Base-by-base conservation (phyloP, 2,113 vertebrate genomes). In the Odontophorus gujanensis region DNA sequence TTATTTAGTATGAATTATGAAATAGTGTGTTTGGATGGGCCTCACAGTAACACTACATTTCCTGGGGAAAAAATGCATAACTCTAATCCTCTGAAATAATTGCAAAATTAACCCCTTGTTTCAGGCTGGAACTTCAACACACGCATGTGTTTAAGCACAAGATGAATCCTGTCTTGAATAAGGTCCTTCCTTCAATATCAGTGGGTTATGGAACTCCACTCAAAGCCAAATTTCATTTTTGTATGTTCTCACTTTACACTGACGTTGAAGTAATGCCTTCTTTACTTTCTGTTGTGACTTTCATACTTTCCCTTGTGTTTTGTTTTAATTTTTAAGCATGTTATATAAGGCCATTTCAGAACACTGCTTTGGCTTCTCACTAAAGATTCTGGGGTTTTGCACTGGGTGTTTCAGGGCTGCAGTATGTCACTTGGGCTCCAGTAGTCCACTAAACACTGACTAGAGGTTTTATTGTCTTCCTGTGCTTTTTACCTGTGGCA, bases 1-100 rank as follows among this genome's bases (percentile, higher is more conserved):
- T 96, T 92, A 91, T 95, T 95, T 92, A 76, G 86, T 68, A 87
- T 94, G 95, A 96, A 95, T 95, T 97, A 93, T 78, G 86, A 92
- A 94, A 81, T 51, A 80, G 51, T 58, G 62, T 42, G 73, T 96
- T 84, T 85, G 82, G 59, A 77, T 96, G 50, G 68, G 38, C 80
- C 81, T 94, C 81, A 66, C n/a, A 92, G 34, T 80, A 87, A 42
- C 28, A 17, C 63, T 85, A 16, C 40, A 4, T 67, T 89, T 94
- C 81, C 78, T 47, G 55, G 45, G 51, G 62, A 2, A 26, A 26
- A 82, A 61, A 34, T 36, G 6, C 1, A 15, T 36, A 14, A 7
- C 59, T 77, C 5, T 89, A 67, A 91, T 82, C 55, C 18, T 85
- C 28, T 51, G 68, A 80, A 94, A 63, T 85, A 89, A 91, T 43